Percentiles rank a stretch among this genome's conserved stretches.
Evolutionary conservation across 1,140 invertebrate species (phyloP).

Genomic region (Pseudomyrmex cubaensis): DNA sequence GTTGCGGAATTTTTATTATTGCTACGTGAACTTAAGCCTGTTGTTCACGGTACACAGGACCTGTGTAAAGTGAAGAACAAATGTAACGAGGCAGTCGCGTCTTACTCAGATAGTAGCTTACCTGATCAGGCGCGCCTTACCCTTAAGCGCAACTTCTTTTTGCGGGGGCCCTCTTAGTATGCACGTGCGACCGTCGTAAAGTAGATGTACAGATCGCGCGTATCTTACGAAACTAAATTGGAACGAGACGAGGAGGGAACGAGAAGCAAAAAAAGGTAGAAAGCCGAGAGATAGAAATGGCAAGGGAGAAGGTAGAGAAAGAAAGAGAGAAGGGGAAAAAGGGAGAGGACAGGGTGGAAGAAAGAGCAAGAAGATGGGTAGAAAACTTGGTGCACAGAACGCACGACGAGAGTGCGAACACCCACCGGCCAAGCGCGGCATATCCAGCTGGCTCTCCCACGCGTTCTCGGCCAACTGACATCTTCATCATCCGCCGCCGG

Average conservation of each 20-base stretch:
- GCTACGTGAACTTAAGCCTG: slow-evolving; percentile 55
- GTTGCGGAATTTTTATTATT: slow-evolving; percentile 66
- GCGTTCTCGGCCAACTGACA: slow-evolving; percentile 76
- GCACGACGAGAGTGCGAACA: slow-evolving; percentile 73
- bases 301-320: neutral
- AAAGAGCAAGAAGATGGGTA: slow-evolving; percentile 32
- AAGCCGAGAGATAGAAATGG: slow-evolving; percentile 37
- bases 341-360: neutral
- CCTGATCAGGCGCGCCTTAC: slow-evolving; percentile 72
- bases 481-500: slow-evolving; percentile 78
- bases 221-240: slow-evolving; percentile 75
- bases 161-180: slow-evolving; percentile 66
- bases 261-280: slow-evolving; percentile 39
- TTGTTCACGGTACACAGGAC: slow-evolving; percentile 66
- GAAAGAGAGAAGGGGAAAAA: neutral
- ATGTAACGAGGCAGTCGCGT: slow-evolving; percentile 70
- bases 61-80: slow-evolving; percentile 73
- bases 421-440: slow-evolving; percentile 72
- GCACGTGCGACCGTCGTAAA: slow-evolving; percentile 72
- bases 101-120: slow-evolving; percentile 72
- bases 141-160: slow-evolving; percentile 65
- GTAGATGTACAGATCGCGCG: slow-evolving; percentile 74
- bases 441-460: slow-evolving; percentile 78
- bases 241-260: slow-evolving; percentile 64
- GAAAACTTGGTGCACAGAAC: slow-evolving; percentile 55